phyloP scores from a whole-genome alignment of 1,140 invertebrate species.

The Meloidogyne floridensis region DNA sequence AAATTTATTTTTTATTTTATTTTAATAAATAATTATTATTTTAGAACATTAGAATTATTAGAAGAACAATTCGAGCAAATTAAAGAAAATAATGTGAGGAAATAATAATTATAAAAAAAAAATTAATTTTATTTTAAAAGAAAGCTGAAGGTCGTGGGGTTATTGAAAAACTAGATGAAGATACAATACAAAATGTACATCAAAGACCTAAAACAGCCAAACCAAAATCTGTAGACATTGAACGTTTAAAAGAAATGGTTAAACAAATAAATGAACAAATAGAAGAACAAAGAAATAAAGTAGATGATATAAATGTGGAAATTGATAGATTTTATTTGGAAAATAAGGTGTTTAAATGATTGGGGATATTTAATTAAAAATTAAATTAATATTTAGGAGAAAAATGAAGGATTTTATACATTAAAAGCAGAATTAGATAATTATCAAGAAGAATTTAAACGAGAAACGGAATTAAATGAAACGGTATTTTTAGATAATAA shows the following conservation, averaged over 20 bases:
- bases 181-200: conserved; percentile 2
- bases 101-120: background rate
- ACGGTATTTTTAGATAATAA: background rate
- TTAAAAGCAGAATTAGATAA: conserved; percentile 44
- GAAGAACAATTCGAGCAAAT: conserved; percentile 40
- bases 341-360: conserved; percentile 37
- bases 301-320: conserved; percentile 35
- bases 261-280: conserved; percentile 44
- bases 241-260: conserved; percentile 41
- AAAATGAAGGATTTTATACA: conserved; percentile 51
- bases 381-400: conserved; percentile 33
- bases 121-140: conserved; percentile 24
- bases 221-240: conserved; percentile 39
- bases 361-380: background rate
- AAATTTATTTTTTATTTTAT: too few species aligned
- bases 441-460: background rate
- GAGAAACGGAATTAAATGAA: conserved; percentile 25
- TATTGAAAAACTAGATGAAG: conserved; percentile 41
- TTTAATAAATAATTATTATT: background rate
- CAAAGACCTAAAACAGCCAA: conserved; percentile 53
- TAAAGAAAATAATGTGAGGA: conserved; percentile 44
- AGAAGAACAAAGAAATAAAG: conserved; percentile 24
- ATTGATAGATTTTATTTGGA: conserved; percentile 45
- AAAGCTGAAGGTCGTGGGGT: conserved; percentile 47
- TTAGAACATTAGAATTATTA: conserved; percentile 40